Base-by-base conservation (phyloP, 1,140 invertebrate species). In the Probaryconus sp. region DNA sequence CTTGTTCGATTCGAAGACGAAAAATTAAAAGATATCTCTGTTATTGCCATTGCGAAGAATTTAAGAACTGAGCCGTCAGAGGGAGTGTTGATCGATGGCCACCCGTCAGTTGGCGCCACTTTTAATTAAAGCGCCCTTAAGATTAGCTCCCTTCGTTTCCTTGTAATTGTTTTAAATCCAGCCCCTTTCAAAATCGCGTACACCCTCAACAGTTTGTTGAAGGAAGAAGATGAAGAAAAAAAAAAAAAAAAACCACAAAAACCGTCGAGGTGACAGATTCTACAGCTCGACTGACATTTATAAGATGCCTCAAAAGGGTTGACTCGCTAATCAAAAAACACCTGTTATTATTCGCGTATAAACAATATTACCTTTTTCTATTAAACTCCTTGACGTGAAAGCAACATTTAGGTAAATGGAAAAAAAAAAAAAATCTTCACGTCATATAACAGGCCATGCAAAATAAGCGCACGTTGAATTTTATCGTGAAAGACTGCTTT, bases 161-260 rank as follows among this genome's bases (percentile, higher is more conserved):
- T 84, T 85, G 82, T 86, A 86, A 86, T 87, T 87, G 84, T 87
- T 87, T 87, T 85, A 86, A 86, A 87, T 86, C 83, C 85, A 80
- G 73, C 79, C 81, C 77, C 78, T 70, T 30, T 42, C 50, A 40
- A 45, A 37, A 21, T 30, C 67, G 56, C 76, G 64, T 51, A 64
- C 77, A 68, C 79, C 79, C 78, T 72, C 67, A 72, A 65, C 64
- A 79, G 35, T 79, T 83, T 80, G 65, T 50, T n/a, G n/a, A n/a
- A n/a, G n/a, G n/a, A n/a, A n/a, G n/a, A n/a, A n/a, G n/a, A n/a
- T n/a, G n/a, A n/a, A n/a, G n/a, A n/a, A n/a, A n/a, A n/a, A 58
- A 20, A 56, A 69, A 71, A 64, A 80, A 75, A 81, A 85, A 83
- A 84, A 79, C 83, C 83, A 65, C 84, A 86, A n/a, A n/a, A 60